A percentile compares a stretch with the other conserved stretches of the same genome.
Conservation (phyloP, 2,888 invertebrate genomes). For the Strigamia maritima region DNA sequence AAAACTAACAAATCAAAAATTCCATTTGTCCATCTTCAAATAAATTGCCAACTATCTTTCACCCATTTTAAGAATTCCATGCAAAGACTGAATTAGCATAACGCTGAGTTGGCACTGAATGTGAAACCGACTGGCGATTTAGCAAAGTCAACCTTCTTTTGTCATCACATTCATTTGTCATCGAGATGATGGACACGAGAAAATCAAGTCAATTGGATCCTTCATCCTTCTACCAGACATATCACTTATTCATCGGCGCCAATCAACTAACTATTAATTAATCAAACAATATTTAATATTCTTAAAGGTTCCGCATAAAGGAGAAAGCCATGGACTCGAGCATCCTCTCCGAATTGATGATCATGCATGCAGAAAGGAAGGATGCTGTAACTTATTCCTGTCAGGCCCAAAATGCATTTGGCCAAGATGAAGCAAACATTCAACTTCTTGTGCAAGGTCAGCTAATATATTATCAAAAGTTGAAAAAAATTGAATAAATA, state of each 20-base stretch:
- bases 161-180: background rate
- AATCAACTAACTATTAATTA: background rate
- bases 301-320: conserved; percentile 47
- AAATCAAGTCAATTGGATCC: background rate
- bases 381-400: conserved; percentile 40
- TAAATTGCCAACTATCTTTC: background rate
- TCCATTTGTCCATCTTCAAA: background rate
- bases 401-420: conserved; percentile 48
- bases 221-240: too few relatives aligned
- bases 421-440: conserved; percentile 49
- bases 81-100: background rate
- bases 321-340: conserved; percentile 44
- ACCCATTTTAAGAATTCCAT: background rate
- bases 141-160: background rate
- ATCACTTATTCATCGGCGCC: background rate
- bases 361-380: conserved; percentile 43
- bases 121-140: background rate
- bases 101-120: background rate
- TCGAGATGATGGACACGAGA: background rate
- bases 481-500: background rate
- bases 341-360: conserved; percentile 49
- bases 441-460: conserved; percentile 51
- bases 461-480: conserved; percentile 11
- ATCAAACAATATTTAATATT: background rate
- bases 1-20: background rate